Conservation (phyloP, 2,797 vertebrate genomes). For the Chrosomus eos region DNA sequence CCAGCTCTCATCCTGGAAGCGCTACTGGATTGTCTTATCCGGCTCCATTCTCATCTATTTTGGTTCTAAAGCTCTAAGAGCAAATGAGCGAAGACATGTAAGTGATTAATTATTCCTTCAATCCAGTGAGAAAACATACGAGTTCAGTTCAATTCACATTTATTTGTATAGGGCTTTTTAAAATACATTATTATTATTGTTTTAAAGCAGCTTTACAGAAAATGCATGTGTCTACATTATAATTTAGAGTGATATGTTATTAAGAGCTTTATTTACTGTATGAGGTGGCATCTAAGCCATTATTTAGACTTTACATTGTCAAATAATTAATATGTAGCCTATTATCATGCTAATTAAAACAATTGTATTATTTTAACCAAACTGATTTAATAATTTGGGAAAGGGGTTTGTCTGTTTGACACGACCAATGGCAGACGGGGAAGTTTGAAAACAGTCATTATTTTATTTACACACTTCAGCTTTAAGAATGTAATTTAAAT, state of each 20-base stretch:
- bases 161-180: too few species aligned
- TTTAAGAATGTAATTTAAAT: neutral
- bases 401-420: neutral
- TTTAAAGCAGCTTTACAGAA: too few species aligned
- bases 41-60: conserved; percentile 91
- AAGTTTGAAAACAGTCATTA: neutral
- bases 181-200: too few species aligned
- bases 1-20: conserved; percentile 92
- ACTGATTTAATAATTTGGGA: neutral
- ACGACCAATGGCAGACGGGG: neutral
- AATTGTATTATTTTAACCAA: neutral
- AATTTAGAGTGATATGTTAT: too few species aligned
- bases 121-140: neutral
- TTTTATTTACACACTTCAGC: neutral
- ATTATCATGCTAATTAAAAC: neutral
- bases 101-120: conserved; percentile 59
- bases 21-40: conserved; percentile 93
- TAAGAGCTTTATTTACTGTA: too few species aligned
- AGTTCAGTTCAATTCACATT: too few species aligned
- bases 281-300: neutral
- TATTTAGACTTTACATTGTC: neutral
- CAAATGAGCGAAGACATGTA: conserved; percentile 95
- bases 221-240: too few species aligned
- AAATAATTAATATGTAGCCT: neutral
- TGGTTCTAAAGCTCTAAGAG: conserved; percentile 90